Conservation (phyloP, 2,888 invertebrate genomes). For the Drosophila testacea region DNA sequence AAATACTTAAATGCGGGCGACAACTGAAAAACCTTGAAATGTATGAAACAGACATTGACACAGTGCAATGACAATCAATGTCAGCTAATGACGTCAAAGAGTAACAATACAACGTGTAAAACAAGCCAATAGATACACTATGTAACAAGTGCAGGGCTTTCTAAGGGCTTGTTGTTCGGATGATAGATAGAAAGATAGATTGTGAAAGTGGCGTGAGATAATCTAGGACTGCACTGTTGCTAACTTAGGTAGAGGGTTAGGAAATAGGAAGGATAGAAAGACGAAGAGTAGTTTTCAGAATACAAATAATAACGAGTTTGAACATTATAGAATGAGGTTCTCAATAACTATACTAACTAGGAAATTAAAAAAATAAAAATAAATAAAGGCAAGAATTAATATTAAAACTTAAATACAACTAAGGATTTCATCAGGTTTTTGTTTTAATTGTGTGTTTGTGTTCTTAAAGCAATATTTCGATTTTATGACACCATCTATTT, state of each 20-base stretch:
- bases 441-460: constrained; percentile 1
- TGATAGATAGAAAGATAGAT: constrained; percentile 5
- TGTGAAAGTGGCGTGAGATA: background rate
- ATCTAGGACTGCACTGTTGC: background rate
- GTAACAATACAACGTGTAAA: constrained; percentile 15
- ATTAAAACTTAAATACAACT: background rate
- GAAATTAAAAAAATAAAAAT: no score
- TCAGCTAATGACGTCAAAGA: constrained; percentile 49
- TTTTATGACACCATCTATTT: constrained; percentile 27
- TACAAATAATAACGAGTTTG: no score
- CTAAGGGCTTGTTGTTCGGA: no score
- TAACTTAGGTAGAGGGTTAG: background rate
- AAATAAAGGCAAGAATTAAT: no score
- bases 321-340: no score
- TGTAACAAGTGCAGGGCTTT: no score
- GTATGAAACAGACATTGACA: constrained; percentile 26
- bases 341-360: no score
- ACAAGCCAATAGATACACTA: background rate
- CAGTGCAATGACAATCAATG: constrained; percentile 45
- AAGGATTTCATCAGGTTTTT: constrained; percentile 8
- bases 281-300: no score
- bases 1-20: constrained; percentile 51
- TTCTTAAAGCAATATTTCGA: constrained; percentile 7
- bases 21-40: constrained; percentile 18
- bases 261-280: no score